A percentile compares a stretch with the other conserved stretches of the same genome.
Conservation (phyloP, 1,140 invertebrate species). For the Oryctes rhinoceros region DNA sequence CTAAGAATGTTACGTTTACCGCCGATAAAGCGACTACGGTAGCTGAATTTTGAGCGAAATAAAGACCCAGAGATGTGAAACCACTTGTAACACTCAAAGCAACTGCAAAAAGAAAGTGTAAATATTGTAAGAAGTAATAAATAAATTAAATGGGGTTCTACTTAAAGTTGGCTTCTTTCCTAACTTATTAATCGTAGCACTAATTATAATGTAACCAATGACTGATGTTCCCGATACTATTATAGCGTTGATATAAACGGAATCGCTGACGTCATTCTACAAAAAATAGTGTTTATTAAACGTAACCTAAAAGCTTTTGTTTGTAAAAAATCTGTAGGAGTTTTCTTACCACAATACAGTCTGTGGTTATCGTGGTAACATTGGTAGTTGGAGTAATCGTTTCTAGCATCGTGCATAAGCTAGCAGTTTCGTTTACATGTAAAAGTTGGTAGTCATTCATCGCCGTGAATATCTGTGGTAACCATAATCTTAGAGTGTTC, state of each 20-base stretch:
- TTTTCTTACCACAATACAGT: slow-evolving; percentile 14
- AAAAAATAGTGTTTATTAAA: slow-evolving; percentile 39
- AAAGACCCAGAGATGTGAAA: slow-evolving; percentile 42
- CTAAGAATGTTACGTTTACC: slow-evolving; percentile 48
- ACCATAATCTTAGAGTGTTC: slow-evolving; percentile 68
- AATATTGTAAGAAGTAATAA: not conserved
- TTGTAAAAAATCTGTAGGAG: not conserved
- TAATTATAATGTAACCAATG: slow-evolving; percentile 44
- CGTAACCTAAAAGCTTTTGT: not conserved
- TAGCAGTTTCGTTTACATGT: slow-evolving; percentile 43
- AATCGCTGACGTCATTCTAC: slow-evolving; percentile 48
- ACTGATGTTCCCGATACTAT: slow-evolving; percentile 49
- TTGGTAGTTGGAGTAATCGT: slow-evolving; percentile 45
- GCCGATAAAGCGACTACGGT: slow-evolving; percentile 47
- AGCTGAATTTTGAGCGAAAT: slow-evolving; percentile 49
- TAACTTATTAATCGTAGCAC: slow-evolving; percentile 46
- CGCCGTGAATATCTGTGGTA: slow-evolving; percentile 71
- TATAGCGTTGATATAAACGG: slow-evolving; percentile 51
- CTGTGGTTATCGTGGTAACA: not conserved
- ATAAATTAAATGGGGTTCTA: slow-evolving; percentile 12
- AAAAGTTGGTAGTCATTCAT: slow-evolving; percentile 56
- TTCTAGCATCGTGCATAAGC: slow-evolving; percentile 53
- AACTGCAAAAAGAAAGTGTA: not conserved
- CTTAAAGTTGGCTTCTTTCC: slow-evolving; percentile 51
- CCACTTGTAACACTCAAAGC: not conserved